Conservation (phyloP, 2,113 vertebrate genomes). For the Coryphaenoides rupestris region DNA sequence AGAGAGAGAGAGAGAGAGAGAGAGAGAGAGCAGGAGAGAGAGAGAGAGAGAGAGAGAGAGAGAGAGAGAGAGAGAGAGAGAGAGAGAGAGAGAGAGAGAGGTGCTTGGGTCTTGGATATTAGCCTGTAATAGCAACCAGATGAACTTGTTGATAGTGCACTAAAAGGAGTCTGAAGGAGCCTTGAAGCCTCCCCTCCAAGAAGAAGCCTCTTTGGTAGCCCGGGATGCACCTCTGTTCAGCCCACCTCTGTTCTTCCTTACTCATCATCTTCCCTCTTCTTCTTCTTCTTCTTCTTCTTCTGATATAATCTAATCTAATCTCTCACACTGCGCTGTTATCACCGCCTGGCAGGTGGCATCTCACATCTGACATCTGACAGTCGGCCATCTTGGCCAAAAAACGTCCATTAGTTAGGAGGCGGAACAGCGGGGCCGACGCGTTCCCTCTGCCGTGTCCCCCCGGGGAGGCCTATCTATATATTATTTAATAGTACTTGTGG, state of each 20-base stretch:
- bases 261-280: too few species aligned
- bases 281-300: too few species aligned
- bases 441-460: conserved; percentile 22
- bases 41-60: conserved; percentile 13
- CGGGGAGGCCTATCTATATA: too few species aligned
- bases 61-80: background rate
- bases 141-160: conserved; percentile 46
- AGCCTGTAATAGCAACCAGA: conserved; percentile 45
- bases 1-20: conserved; percentile 9
- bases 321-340: conserved; percentile 31
- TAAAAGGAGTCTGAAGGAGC: conserved; percentile 38
- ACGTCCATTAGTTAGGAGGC: conserved; percentile 41
- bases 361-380: background rate
- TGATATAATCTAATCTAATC: conserved; percentile 33
- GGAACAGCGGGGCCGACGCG: conserved; percentile 27
- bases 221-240: too few species aligned
- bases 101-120: conserved; percentile 34
- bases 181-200: conserved; percentile 22
- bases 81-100: conserved; percentile 16
- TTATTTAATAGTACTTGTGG: conserved; percentile 30
- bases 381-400: conserved; percentile 15
- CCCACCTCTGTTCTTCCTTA: too few species aligned
- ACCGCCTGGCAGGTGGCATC: conserved; percentile 14
- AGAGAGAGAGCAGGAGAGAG: conserved; percentile 1
- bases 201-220: too few species aligned